These are phyloP conservation scores for Mungos mungo DNA, from an alignment of 2,113 vertebrate species.

Conservation along the genomic window DNA sequence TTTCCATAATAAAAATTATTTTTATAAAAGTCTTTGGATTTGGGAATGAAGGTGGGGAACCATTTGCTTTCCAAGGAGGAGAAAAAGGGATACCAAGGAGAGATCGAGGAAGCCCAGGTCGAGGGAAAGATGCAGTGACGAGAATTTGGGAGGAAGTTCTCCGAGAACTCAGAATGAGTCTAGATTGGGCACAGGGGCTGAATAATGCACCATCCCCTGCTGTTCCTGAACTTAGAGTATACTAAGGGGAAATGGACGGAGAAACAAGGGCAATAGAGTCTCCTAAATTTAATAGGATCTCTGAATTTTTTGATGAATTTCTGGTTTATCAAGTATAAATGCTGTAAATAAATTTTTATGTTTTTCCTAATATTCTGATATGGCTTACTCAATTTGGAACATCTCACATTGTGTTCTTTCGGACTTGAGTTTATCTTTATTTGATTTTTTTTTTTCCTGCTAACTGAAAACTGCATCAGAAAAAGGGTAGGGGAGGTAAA, in stretches of 20 bases:
- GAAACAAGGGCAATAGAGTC: neutral
- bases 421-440: slow-evolving; percentile 11
- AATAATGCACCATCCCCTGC: neutral
- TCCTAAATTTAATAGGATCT: neutral
- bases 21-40: neutral
- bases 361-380: slow-evolving; percentile 35
- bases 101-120: neutral
- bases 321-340: slow-evolving; percentile 5
- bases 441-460: neutral
- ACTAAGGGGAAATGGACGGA: neutral
- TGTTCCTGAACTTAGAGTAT: neutral
- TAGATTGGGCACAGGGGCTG: neutral
- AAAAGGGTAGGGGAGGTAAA: neutral
- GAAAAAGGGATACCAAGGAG: neutral
- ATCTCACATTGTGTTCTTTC: neutral
- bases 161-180: neutral
- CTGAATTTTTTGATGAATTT: neutral
- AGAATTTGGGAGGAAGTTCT: neutral
- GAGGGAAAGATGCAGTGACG: neutral
- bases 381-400: neutral
- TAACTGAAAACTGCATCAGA: neutral
- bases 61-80: neutral
- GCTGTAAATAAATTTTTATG: slow-evolving; percentile 4
- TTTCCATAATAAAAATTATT: neutral
- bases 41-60: neutral